Percentiles rank a stretch among this genome's conserved stretches.
phyloP scores from a whole-genome alignment of 2,797 vertebrate species.

The Oryzias sinensis region DNA sequence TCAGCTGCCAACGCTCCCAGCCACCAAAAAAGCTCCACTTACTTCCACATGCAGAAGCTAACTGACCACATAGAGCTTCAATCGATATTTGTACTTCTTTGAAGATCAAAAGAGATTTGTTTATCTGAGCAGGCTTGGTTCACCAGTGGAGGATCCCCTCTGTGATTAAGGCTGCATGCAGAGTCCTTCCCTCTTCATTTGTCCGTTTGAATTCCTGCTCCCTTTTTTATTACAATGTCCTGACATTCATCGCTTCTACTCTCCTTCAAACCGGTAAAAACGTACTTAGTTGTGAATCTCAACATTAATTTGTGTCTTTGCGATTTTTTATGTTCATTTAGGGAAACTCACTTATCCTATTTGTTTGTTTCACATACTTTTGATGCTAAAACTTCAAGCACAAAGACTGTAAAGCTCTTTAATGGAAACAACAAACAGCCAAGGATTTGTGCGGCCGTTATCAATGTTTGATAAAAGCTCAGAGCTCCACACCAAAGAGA shows the following conservation, averaged over 20 bases:
- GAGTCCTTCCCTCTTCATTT: constrained; percentile 39
- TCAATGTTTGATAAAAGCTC: constrained; percentile 87
- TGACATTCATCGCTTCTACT: constrained; percentile 15
- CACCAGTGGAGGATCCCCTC: constrained; percentile 41
- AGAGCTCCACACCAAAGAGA: constrained; percentile 69
- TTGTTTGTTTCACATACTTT: constrained; percentile 16
- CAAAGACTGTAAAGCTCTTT: constrained; percentile 70
- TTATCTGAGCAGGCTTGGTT: constrained; percentile 34
- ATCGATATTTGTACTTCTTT: constrained; percentile 67
- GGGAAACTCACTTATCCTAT: constrained; percentile 28
- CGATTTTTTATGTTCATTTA: constrained; percentile 12
- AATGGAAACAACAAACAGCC: constrained; percentile 83
- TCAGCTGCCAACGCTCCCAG: constrained; percentile 25
- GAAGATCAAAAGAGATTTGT: constrained; percentile 69
- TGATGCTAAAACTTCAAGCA: constrained; percentile 19
- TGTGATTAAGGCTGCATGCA: constrained; percentile 45
- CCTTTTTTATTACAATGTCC: constrained; percentile 21
- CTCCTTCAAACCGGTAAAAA: constrained; percentile 13
- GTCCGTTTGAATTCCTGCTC: constrained; percentile 35
- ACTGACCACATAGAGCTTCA: constrained; percentile 51
- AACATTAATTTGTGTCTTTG: constrained; percentile 13
- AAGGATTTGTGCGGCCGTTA: constrained; percentile 82
- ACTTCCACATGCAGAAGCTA: constrained; percentile 55
- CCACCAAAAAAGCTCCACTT: constrained; percentile 27
- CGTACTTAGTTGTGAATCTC: constrained; percentile 18